A percentile compares a stretch with the other conserved stretches of the same genome.
Conservation (phyloP, 2,113 vertebrate species). For the Origma solitaria region DNA sequence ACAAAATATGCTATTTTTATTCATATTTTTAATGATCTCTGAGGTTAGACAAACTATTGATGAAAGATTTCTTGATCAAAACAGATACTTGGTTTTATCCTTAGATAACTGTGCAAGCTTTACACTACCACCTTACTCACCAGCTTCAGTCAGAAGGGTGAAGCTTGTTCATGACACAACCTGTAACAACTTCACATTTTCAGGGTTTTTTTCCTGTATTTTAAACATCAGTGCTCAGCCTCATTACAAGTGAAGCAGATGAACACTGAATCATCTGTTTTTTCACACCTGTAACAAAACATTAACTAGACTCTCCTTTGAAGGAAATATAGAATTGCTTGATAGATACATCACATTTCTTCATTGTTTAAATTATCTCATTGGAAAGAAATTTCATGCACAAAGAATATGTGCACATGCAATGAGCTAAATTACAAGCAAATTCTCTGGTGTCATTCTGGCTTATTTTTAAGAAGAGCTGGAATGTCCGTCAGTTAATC, state of each 20-base stretch:
- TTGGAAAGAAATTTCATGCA: conserved; percentile 18
- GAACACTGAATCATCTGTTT: not conserved
- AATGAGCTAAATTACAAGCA: not conserved
- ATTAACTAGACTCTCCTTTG: not conserved
- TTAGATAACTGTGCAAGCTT: not conserved
- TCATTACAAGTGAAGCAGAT: not conserved
- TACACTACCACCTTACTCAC: not conserved
- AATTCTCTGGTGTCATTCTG: conserved; percentile 22
- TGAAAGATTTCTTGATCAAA: conserved; percentile 19
- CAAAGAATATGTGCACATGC: not conserved
- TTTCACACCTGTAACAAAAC: not conserved
- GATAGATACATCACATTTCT: not conserved
- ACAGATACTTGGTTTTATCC: not conserved
- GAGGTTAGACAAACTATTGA: not conserved
- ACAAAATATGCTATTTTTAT: not conserved
- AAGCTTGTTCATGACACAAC: not conserved
- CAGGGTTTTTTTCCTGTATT: not conserved
- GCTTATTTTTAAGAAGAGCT: conserved; percentile 44
- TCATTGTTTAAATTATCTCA: conserved; percentile 41
- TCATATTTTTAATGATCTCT: conserved; percentile 14
- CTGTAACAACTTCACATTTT: not conserved
- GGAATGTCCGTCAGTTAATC: conserved; percentile 52
- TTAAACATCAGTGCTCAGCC: not conserved
- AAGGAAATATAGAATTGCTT: not conserved
- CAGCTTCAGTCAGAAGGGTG: not conserved